Base-by-base conservation (phyloP, 2,797 vertebrate genomes). In the Pampus argenteus region DNA sequence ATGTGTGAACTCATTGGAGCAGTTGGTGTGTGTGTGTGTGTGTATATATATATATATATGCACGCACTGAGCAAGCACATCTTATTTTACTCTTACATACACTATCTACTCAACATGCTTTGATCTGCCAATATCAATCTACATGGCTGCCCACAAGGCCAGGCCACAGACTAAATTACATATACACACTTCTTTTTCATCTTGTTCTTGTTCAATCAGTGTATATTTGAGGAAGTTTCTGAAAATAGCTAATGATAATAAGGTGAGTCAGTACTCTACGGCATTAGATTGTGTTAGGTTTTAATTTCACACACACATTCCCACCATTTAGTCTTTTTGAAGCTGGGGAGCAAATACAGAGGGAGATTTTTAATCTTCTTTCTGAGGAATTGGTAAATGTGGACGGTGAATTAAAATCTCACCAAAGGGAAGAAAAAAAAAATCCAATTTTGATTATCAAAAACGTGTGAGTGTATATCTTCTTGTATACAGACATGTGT, bases 261-360 rank as follows among this genome's bases (percentile, higher is more conserved):
- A 82, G 71, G 79, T 67, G 62, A 87, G 72, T 71, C 83, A 55
- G 72, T 61, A 36, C 68, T 78, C 64, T 5, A 13, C 49, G 2
- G 62, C 56, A 63, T 82, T 68, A 66, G 85, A 82, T 65, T 44
- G 81, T 75, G 80, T 78, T 83, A 65, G 77, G 68, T 76, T 80
- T 72, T 81, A 84, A 88, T 90, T 91, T 90, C 84, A 86, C 84
- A 86, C 79, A 88, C 76, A 48, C 56, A 78, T 81, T 71, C 28
- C 36, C 3, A 9, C 42, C 51, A 2, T 85, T 79, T 65, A 69
- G 72, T 67, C 56, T 75, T 45, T 8, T 78, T 67, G 69, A 55
- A 78, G 69, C 77, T 64, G 74, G 49, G 62, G 57, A 81, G 62
- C 6, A 7, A 78, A 83, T 4, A 34, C 18, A 50, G 60, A 84